Evolutionary conservation across 2,888 invertebrate species (phyloP).

Genomic region (Halictus ligatus): DNA sequence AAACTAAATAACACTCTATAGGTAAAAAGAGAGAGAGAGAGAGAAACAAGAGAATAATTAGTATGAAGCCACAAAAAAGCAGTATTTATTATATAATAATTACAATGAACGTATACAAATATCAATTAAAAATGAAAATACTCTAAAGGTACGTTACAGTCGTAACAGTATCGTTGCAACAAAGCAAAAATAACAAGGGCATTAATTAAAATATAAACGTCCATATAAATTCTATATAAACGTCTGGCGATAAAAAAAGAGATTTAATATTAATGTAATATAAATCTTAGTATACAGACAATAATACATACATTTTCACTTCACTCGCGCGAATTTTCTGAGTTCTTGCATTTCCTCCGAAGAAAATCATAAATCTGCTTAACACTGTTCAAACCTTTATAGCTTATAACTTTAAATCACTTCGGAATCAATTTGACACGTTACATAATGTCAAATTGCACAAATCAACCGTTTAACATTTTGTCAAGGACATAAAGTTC

Average conservation of each 20-base stretch:
- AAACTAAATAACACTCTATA: constrained; percentile 5
- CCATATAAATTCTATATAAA: constrained; percentile 23
- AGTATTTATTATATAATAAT: constrained; percentile 63
- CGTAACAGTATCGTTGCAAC: constrained; percentile 22
- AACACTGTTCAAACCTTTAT: constrained; percentile 9
- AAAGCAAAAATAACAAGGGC: constrained; percentile 14
- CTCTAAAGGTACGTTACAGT: constrained; percentile 44
- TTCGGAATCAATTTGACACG: not conserved
- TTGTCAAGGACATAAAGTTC: not conserved
- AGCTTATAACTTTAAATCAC: not conserved
- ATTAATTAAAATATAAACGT: constrained; percentile 29
- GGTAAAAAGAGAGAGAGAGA: constrained; percentile 45
- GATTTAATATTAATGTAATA: constrained; percentile 6
- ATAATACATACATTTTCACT: constrained; percentile 14
- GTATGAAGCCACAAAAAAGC: constrained; percentile 47
- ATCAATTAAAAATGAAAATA: constrained; percentile 55
- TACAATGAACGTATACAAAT: constrained; percentile 60
- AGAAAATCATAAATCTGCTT: constrained; percentile 8
- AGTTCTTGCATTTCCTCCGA: not conserved
- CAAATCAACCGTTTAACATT: not conserved
- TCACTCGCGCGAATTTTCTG: constrained; percentile 1
- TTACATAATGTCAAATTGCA: constrained; percentile 12
- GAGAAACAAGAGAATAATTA: constrained; percentile 58
- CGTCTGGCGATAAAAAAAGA: constrained; percentile 20
- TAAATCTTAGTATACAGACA: not conserved